Evolutionary conservation across 2,113 vertebrate species (phyloP).

Genomic region (Myrmophylax atrothorax): DNA sequence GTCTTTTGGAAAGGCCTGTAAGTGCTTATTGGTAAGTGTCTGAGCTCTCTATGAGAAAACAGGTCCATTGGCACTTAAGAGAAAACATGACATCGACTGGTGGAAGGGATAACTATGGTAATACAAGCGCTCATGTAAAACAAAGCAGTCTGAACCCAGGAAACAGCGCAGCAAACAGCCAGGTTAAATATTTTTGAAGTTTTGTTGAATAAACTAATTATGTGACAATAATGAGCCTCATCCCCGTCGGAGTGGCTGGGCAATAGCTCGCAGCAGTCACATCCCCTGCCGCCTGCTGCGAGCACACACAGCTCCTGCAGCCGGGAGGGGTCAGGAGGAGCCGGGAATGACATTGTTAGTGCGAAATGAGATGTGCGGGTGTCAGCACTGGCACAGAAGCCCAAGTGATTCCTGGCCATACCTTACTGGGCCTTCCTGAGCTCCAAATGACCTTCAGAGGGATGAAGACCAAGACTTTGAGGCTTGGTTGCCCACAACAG

Average conservation of each 20-base stretch:
- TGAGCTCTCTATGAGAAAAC: fast-evolving
- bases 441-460: neutral
- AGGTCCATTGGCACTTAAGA: neutral
- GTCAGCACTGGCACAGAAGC: neutral
- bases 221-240: neutral
- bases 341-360: neutral
- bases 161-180: conserved; percentile 24
- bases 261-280: fast-evolving
- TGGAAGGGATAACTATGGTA: conserved; percentile 28
- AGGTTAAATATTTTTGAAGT: neutral
- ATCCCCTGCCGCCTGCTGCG: neutral
- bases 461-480: neutral
- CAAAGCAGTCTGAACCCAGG: conserved; percentile 33
- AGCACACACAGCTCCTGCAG: neutral
- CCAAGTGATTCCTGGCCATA: neutral
- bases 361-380: fast-evolving
- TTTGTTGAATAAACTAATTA: neutral
- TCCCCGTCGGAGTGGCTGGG: fast-evolving
- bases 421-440: neutral
- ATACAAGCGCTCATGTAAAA: conserved; percentile 30
- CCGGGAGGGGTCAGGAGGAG: neutral
- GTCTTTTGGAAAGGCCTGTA: neutral
- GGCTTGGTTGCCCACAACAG: neutral
- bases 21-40: neutral
- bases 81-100: neutral